Base-by-base conservation (phyloP, 2,113 vertebrate genomes). In the Podocnemis expansa region DNA sequence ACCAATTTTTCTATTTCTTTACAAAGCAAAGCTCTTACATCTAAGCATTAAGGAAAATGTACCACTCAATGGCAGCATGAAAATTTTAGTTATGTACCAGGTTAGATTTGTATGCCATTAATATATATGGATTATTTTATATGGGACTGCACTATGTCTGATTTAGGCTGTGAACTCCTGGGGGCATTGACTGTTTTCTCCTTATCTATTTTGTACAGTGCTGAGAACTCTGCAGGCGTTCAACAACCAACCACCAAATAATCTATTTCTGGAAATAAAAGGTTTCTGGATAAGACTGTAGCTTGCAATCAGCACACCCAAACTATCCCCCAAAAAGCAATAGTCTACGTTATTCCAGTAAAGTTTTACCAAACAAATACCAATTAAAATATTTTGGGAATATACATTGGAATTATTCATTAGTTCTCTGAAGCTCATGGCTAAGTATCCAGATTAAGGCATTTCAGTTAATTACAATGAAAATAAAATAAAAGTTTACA, bases 11-110 rank as follows among this genome's bases (percentile, higher is more conserved):
- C 85, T 55, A 81, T 51, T 90, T 86, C 89, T 60, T 90, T 92
- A 93, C 51, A 85, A 19, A 63, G 43, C 79, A 91, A 94, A 25
- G 54, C n/a, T 43, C 94, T 86, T 89, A 14, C 6, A 73, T 84
- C 60, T 79, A 47, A 89, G 83, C 89, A 82, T 79, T 83, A 96
- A 90, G 60, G 70, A 93, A 88, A 95, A 88, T n/a, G 51, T 51
- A 51, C 11, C 41, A 76, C 25, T 76, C 73, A 76, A 76, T 76
- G 73, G 43, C 73, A 45, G 73, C 73, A 76, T 45, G 41, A 6
- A 76, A 27, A 38, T 76, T 89, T 43, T 49, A 49, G 21, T 41
- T 51, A 79, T 41, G 6, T 60, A 78, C 78, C 43, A 79, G 38
- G 2, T 4, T n/a, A n/a, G n/a, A n/a, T 78, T 81, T 73, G 41